Conservation (phyloP, 2,113 vertebrate species). For the Strix aluco region DNA sequence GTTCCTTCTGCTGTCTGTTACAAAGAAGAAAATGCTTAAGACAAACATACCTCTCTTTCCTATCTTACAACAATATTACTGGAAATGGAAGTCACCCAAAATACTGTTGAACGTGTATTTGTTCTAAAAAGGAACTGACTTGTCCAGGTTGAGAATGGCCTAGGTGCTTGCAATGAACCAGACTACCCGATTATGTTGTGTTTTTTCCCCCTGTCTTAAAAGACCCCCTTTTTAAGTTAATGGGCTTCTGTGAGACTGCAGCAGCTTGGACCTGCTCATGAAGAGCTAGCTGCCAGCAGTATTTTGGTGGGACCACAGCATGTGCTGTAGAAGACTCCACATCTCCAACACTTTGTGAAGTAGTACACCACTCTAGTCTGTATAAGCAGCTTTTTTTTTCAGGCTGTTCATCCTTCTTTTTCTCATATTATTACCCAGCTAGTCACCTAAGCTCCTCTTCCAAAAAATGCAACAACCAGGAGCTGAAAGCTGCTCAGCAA, state of each 20-base stretch:
- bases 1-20: constrained; percentile 5
- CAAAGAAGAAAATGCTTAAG: constrained; percentile 2
- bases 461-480: background rate
- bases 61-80: background rate
- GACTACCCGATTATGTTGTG: background rate
- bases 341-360: background rate
- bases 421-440: background rate
- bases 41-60: background rate
- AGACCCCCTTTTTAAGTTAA: background rate
- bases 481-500: background rate
- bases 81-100: background rate
- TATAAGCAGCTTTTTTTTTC: background rate
- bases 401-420: background rate
- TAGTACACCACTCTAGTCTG: background rate
- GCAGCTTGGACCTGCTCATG: background rate
- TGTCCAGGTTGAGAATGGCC: background rate
- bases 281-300: background rate
- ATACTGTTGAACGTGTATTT: background rate
- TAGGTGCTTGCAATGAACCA: background rate
- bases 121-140: background rate
- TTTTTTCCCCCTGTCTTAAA: background rate
- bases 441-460: background rate
- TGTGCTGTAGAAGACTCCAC: background rate
- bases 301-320: background rate
- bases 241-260: background rate